Percentiles rank a stretch among this genome's conserved stretches.
phyloP scores from a whole-genome alignment of 1,140 invertebrate genomes.

The Laodelphax striatellus region DNA sequence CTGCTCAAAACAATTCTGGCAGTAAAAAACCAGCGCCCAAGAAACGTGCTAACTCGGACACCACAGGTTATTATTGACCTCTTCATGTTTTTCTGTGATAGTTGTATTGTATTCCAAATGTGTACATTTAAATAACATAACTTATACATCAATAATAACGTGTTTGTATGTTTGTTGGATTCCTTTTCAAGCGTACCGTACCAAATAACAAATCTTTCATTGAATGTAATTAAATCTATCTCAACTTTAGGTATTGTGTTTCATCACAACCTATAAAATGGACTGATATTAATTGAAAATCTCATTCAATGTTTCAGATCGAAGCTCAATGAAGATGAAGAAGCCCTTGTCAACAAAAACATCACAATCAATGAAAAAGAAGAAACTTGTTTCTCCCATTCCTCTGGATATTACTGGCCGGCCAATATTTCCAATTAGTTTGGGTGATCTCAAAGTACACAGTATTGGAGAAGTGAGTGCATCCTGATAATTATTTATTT shows the following conservation, averaged over 20 bases:
- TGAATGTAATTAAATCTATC: no score
- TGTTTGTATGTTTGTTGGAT: no score
- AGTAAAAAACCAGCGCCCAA: slow-evolving; percentile 21
- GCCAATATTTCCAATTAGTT: slow-evolving; percentile 60
- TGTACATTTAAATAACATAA: no score
- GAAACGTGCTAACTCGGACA: slow-evolving; percentile 21
- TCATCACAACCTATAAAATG: no score
- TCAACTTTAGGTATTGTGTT: no score
- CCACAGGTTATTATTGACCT: slow-evolving; percentile 14
- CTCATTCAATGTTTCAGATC: background rate
- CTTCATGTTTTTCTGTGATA: no score
- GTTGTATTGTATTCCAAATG: no score
- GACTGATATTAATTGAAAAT: no score
- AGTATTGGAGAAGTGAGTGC: slow-evolving; percentile 57
- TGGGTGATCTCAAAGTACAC: slow-evolving; percentile 62
- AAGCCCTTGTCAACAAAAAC: slow-evolving; percentile 23
- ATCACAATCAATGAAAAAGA: slow-evolving; percentile 28
- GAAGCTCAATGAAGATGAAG: slow-evolving; percentile 13
- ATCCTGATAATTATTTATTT: background rate
- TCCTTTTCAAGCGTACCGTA: no score
- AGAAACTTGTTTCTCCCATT: slow-evolving; percentile 46
- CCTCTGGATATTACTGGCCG: slow-evolving; percentile 52
- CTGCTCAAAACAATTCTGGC: no score
- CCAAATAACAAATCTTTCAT: no score
- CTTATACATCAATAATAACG: no score